Evolutionary conservation across 2,888 invertebrate species (phyloP), one percentile per base, ranked within the genome.

Genomic region (Cephus spinipes): DNA sequence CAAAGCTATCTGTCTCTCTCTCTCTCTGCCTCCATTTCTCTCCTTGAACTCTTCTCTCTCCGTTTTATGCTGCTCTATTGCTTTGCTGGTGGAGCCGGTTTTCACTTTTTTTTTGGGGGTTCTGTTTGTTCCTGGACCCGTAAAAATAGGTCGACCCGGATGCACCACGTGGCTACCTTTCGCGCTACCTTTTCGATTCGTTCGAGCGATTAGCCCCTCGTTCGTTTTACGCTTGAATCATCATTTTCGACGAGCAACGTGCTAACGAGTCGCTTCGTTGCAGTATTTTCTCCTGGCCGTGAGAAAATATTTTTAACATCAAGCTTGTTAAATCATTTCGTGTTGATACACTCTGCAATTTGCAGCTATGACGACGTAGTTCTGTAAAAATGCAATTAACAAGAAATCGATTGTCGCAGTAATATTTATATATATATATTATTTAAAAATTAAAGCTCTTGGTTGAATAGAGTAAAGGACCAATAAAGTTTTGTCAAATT

Each of bases 21-120:
- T 75, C 74, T 75, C 69, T 79, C 74, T 76, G 15, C 74, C 78
- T 73, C 79, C n/a, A 69, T 76, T 73, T 12, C 35, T 35, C 35
- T 35, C 35, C 12, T 35, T 35, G 35, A 35, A 35, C 35, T 76
- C 69, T 74, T 68, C 74, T 11, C 33, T 32, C 74, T 73, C 74
- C 79, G 74, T 69, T 68, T 69, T 77, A 77, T 76, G 78, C 79
- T 78, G 79, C 75, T 75, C 76, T 79, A 80, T 82, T 80, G 76
- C 77, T 71, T 31, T 23, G 55, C 55, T 6, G 55, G 55, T 55
- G 9, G 2, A 55, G 55, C 55, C 55, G 23, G 9, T 55, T 55
- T 55, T 55, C 55, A 55, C 23, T 23, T 23, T 55, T 55, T 55
- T 55, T 23, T 40, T 9, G 33, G 34, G 33, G 15, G 15, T 40